phyloP scores from a whole-genome alignment of 1,140 invertebrate species.

The Eueides isabella region DNA sequence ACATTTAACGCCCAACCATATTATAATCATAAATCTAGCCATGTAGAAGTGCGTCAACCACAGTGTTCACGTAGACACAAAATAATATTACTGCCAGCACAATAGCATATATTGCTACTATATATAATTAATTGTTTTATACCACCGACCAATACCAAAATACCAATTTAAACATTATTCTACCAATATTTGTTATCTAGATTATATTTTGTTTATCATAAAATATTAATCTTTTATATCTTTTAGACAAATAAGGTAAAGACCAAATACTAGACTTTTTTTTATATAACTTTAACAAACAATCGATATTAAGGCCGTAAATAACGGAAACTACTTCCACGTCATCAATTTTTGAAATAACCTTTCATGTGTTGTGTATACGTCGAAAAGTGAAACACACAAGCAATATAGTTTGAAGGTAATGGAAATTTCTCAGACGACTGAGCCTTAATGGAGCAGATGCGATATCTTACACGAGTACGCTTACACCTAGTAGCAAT shows the following conservation, averaged over 20 bases:
- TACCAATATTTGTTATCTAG: background rate
- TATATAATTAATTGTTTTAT: too few relatives aligned
- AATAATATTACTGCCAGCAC: too few relatives aligned
- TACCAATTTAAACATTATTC: too few relatives aligned
- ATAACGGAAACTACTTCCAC: background rate
- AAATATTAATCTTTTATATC: background rate
- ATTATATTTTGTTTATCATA: background rate
- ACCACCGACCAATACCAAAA: too few relatives aligned
- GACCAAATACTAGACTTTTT: too few relatives aligned
- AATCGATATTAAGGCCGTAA: background rate
- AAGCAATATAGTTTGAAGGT: conserved; percentile 35
- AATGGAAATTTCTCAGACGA: conserved; percentile 43
- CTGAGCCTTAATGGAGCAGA: conserved; percentile 41
- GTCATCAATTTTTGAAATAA: conserved; percentile 16
- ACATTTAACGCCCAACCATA: too few relatives aligned
- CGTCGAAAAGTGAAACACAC: conserved; percentile 36
- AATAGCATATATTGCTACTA: too few relatives aligned
- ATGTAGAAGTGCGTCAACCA: too few relatives aligned
- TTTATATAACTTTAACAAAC: background rate
- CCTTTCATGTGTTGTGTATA: conserved; percentile 22
- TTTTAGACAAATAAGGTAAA: background rate
- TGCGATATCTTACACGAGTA: conserved; percentile 35
- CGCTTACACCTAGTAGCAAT: conserved; percentile 30
- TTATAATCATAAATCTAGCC: too few relatives aligned
- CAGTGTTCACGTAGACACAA: too few relatives aligned